Conservation (phyloP, 2,888 invertebrate species). For the Digitonthophagus gazella region DNA sequence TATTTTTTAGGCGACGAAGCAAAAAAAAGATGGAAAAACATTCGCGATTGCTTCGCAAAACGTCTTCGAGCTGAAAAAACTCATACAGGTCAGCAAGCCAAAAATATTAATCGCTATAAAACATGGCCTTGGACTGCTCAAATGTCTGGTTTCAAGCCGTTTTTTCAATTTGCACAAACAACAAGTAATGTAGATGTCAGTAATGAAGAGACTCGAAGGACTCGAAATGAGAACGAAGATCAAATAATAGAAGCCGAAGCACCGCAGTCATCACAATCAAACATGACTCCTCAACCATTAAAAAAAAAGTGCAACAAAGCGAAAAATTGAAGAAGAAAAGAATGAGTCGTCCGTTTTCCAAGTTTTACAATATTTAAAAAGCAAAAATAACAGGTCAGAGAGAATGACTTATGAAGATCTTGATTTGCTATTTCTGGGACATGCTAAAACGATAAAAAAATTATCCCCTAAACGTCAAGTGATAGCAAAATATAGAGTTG, state of each 20-base stretch:
- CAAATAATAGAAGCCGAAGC: not conserved
- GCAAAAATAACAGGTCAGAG: not conserved
- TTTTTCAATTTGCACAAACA: conserved; percentile 4
- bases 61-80: conserved; percentile 5
- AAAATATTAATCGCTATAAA: too few relatives aligned
- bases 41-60: not conserved
- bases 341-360: not conserved
- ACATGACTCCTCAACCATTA: not conserved
- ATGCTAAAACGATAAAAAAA: conserved; percentile 5
- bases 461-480: not conserved
- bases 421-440: conserved; percentile 1
- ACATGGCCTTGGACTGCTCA: too few relatives aligned
- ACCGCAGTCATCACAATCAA: too few relatives aligned
- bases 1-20: not conserved
- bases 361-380: not conserved
- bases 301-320: not conserved
- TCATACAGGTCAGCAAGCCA: too few relatives aligned
- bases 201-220: not conserved
- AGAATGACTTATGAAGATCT: not conserved
- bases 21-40: not conserved
- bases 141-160: too few relatives aligned
- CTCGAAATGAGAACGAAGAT: not conserved
- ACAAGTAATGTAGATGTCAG: not conserved
- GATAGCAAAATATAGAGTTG: not conserved
- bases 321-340: conserved; percentile 3